Evolutionary conservation across 2,113 vertebrate genomes (phyloP).

Genomic region (Petromus typicus): DNA sequence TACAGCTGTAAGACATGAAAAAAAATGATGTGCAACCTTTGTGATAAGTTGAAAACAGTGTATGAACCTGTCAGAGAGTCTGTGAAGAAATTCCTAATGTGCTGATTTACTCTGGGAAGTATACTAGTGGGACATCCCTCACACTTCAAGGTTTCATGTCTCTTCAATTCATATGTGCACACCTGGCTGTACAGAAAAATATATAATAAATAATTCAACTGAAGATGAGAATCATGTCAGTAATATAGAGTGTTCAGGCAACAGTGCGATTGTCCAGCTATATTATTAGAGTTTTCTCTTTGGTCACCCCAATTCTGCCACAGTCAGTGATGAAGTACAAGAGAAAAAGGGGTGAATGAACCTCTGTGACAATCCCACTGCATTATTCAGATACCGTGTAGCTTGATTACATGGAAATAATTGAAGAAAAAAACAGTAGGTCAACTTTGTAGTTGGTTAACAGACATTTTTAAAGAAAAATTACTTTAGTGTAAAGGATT

Average conservation of each 20-base stretch:
- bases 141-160: neutral
- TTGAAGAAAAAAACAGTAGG: neutral
- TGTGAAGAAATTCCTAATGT: neutral
- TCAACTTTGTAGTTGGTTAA: neutral
- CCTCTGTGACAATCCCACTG: neutral
- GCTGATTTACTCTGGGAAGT: neutral
- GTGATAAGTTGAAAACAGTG: neutral
- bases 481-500: too few species aligned
- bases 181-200: neutral
- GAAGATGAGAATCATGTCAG: neutral
- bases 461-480: conserved; percentile 18
- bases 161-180: neutral
- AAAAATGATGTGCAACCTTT: neutral
- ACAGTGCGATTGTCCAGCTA: neutral
- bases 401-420: neutral
- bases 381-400: neutral
- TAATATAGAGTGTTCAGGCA: neutral
- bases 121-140: neutral
- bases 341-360: neutral
- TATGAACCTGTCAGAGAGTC: neutral
- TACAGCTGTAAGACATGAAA: neutral
- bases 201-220: neutral
- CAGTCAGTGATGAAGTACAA: neutral
- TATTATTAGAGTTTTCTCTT: neutral
- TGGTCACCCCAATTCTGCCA: neutral